Base-by-base conservation (phyloP, 2,797 vertebrate genomes). In the Ptychadena robeensis region DNA sequence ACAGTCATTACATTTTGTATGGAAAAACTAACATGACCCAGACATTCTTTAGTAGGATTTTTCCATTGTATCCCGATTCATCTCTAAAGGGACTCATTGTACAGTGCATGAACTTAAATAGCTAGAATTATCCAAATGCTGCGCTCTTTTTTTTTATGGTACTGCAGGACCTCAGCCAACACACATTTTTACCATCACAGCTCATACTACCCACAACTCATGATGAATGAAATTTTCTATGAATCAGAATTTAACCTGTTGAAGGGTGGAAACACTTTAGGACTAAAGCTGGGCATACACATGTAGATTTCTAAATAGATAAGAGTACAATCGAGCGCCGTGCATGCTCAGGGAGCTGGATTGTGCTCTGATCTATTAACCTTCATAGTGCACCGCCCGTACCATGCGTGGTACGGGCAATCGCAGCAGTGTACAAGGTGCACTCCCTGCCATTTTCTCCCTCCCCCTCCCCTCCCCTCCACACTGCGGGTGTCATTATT, bases 111-210 rank as follows among this genome's bases (percentile, higher is more conserved):
- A 44, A 59, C 40, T 44, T 8, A 73, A 73, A 83, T 73, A 31
- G 38, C 78, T 73, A 4, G 32, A 79, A 83, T 73, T 59, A 40
- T 57, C 59, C 68, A 31, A 78, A 66, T 78, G 25, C 18, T 77
- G 12, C 35, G 35, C 22, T 44, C 10, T 70, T 71, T 44, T 18
- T 53, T 53, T 77, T 40, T 38, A 57, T 76, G 37, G 6, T 4
- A 27, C 14, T 25, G 28, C 25, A 75, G 53, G 68, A 70, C 25
- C 48, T 27, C 68, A 12, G 61, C 82, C 75, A 79, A 73, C 75
- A 73, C 82, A 79, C 61, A 83, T 79, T 79, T 69, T 37, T 71
- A 31, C 71, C 32, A 48, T 76, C 15, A 65, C 9, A 71, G 25
- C 73, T 71, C 32, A 59, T 22, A 65, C 81, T 63, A 71, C 22